These are phyloP conservation scores for Campaea margaritaria DNA, from an alignment of 2,888 invertebrate species.

Conservation along the genomic window DNA sequence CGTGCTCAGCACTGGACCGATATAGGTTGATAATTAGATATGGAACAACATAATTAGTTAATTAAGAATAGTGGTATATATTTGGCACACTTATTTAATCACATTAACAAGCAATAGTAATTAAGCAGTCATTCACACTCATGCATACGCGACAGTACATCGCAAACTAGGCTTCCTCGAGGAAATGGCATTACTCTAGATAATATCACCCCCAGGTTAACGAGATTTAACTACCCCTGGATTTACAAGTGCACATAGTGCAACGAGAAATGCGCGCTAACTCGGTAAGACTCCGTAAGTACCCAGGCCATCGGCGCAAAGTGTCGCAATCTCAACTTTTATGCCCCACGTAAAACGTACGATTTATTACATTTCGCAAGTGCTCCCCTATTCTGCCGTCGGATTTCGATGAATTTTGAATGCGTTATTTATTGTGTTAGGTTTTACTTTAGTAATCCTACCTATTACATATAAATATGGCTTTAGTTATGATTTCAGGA, in stretches of 20 bases:
- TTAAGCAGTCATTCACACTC: too few relatives aligned
- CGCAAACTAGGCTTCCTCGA: constrained; percentile 19
- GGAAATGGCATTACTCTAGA: constrained; percentile 24
- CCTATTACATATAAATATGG: too few relatives aligned
- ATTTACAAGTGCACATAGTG: constrained; percentile 17
- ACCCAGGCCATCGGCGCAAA: constrained; percentile 16
- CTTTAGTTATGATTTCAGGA: too few relatives aligned
- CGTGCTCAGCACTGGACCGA: too few relatives aligned
- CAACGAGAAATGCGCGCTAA: neutral
- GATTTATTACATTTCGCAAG: constrained; percentile 46
- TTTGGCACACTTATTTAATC: too few relatives aligned
- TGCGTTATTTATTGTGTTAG: constrained; percentile 26
- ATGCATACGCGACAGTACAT: neutral
- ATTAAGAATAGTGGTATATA: too few relatives aligned
- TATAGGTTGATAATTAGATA: too few relatives aligned
- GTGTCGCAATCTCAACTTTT: constrained; percentile 43
- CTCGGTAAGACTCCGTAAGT: constrained; percentile 6
- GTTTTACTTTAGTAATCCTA: too few relatives aligned
- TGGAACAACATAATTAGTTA: too few relatives aligned
- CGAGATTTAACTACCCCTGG: constrained; percentile 27
- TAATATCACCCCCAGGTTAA: constrained; percentile 31
- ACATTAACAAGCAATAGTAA: too few relatives aligned
- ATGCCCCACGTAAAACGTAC: constrained; percentile 38
- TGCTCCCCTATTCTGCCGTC: constrained; percentile 28
- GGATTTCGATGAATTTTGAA: constrained; percentile 37